Evolutionary conservation across 2,113 vertebrate genomes (phyloP).

Genomic region (Platichthys stellatus): DNA sequence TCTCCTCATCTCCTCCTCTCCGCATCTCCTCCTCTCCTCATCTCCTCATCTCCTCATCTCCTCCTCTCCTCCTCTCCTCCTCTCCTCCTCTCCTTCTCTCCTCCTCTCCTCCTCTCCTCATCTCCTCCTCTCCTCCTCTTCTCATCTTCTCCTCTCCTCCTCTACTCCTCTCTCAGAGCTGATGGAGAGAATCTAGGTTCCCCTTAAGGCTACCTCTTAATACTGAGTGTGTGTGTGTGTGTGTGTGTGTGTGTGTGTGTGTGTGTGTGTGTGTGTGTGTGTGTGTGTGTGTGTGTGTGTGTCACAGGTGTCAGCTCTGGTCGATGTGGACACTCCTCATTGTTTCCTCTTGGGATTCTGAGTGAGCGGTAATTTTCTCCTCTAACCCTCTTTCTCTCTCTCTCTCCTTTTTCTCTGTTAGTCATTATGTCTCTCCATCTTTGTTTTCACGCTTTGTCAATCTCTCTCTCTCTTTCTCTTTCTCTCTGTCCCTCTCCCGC

Average conservation of each 20-base stretch:
- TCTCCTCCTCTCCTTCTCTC: too few relatives aligned
- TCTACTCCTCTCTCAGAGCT: not conserved
- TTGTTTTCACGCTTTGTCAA: not conserved
- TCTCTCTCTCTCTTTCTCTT: not conserved
- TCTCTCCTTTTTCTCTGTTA: not conserved
- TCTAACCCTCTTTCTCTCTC: not conserved
- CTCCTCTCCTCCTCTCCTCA: too few relatives aligned
- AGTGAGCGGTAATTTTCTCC: constrained; percentile 28
- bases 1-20: too few relatives aligned
- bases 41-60: too few relatives aligned
- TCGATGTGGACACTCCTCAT: constrained; percentile 57
- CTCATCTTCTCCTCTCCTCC: too few relatives aligned
- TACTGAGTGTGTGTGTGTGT: constrained; percentile 4
- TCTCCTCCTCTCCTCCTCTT: too few relatives aligned
- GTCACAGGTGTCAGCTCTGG: constrained; percentile 36
- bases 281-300: not conserved
- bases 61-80: too few relatives aligned
- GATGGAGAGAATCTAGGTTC: constrained; percentile 14
- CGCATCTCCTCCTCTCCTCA: too few relatives aligned
- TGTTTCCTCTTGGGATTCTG: constrained; percentile 44
- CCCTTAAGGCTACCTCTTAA: not conserved
- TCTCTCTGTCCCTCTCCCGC: not conserved
- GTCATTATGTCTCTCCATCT: constrained; percentile 15
- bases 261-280: constrained; percentile 8
- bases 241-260: constrained; percentile 11